Conservation (phyloP, 2,797 vertebrate genomes). For the Sebastes vulpes region DNA sequence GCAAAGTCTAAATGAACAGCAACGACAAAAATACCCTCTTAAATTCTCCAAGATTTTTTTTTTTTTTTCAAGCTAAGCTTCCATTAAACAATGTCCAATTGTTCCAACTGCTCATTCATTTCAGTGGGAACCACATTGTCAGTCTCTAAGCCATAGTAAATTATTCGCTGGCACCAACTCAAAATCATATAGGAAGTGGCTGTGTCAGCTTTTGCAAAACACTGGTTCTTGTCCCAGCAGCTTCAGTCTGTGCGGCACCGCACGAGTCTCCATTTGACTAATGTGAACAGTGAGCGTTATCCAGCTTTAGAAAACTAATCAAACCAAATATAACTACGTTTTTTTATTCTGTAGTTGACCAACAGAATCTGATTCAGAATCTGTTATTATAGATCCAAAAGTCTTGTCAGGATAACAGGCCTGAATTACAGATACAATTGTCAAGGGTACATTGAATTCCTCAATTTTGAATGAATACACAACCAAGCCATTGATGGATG, state of each 20-base stretch:
- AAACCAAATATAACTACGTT: not conserved
- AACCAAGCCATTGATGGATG: not conserved
- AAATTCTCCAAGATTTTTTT: not conserved
- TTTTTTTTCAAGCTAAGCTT: not conserved
- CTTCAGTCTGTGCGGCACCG: constrained; percentile 19
- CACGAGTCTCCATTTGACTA: constrained; percentile 18
- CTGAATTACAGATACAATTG: constrained; percentile 8
- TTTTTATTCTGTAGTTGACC: not conserved
- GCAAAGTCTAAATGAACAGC: not conserved
- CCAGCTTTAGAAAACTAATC: constrained; percentile 15
- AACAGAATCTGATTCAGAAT: not conserved
- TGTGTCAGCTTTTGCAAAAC: constrained; percentile 36
- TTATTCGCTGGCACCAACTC: constrained; percentile 48
- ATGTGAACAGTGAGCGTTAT: constrained; percentile 2
- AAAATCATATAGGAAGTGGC: constrained; percentile 44
- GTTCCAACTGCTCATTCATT: constrained; percentile 55
- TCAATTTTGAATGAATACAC: constrained; percentile 7
- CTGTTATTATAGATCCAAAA: not conserved
- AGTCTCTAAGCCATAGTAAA: constrained; percentile 52
- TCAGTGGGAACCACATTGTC: constrained; percentile 37
- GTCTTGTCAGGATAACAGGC: not conserved
- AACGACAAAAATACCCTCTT: not conserved
- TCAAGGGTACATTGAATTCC: not conserved
- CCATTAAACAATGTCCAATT: constrained; percentile 57
- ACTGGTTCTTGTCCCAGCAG: constrained; percentile 19